Conservation (phyloP, 37 sponge, comb jelly and placozoan genomes). For the Chondrosia reniformis region DNA sequence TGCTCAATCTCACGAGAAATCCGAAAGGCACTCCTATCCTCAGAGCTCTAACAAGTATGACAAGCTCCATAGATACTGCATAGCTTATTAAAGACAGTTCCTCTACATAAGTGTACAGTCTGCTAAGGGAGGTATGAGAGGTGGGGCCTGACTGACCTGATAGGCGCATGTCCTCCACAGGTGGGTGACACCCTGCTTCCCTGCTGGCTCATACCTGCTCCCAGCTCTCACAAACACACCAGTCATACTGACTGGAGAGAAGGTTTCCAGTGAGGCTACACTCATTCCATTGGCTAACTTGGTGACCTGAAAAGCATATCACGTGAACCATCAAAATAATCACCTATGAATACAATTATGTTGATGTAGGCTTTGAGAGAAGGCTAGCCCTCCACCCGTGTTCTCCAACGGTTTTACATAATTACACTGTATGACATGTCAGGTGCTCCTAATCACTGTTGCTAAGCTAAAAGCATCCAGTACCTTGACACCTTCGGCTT, state of each 20-base stretch:
- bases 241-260: constrained; percentile 32
- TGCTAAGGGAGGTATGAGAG: not conserved
- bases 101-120: not conserved
- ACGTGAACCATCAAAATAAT: no score
- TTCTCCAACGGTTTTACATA: no score
- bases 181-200: constrained; percentile 71
- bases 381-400: no score
- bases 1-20: constrained; percentile 64
- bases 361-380: no score
- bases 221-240: constrained; percentile 70
- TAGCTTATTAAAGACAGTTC: not conserved
- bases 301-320: constrained; percentile 32
- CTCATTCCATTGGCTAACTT: constrained; percentile 70
- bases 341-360: no score
- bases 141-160: constrained; percentile 30
- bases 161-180: constrained; percentile 74
- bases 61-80: not conserved
- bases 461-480: no score
- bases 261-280: constrained; percentile 66
- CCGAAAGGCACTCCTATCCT: constrained; percentile 48
- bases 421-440: no score
- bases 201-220: constrained; percentile 69
- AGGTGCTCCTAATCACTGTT: no score
- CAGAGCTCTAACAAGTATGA: constrained; percentile 39
- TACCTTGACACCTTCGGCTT: not conserved